Evolutionary conservation across 2,797 vertebrate genomes (phyloP).

Genomic region (Amblyopsis hoosieri): DNA sequence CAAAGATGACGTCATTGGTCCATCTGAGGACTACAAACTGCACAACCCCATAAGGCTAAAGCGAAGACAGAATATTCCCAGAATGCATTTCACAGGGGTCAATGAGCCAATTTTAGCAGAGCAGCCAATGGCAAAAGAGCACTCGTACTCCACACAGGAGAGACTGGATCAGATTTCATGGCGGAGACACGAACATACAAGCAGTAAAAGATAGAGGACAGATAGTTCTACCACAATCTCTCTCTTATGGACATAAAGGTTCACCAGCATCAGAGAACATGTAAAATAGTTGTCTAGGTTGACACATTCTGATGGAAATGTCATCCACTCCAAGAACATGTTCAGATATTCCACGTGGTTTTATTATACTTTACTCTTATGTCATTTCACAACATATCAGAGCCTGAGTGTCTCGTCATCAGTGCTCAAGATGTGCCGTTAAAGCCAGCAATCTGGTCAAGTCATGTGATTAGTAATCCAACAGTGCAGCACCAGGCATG

Average conservation of each 20-base stretch:
- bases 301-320: conserved; percentile 6
- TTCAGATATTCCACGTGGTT: neutral
- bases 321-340: neutral
- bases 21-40: conserved; percentile 48
- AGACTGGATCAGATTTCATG: conserved; percentile 66
- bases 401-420: conserved; percentile 7
- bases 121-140: conserved; percentile 57
- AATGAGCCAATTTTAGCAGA: conserved; percentile 76
- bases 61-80: conserved; percentile 74
- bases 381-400: conserved; percentile 12
- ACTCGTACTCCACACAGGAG: conserved; percentile 60
- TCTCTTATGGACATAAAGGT: conserved; percentile 17
- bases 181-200: conserved; percentile 41
- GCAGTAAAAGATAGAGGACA: conserved; percentile 43
- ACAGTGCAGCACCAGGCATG: neutral
- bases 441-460: conserved; percentile 21
- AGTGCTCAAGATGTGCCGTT: conserved; percentile 39
- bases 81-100: conserved; percentile 81
- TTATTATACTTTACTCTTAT: conserved; percentile 8
- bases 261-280: conserved; percentile 53
- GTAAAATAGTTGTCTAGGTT: conserved; percentile 18
- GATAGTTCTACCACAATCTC: conserved; percentile 31
- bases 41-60: conserved; percentile 73
- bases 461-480: conserved; percentile 49
- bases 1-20: conserved; percentile 55